These are phyloP conservation scores for Pimephales promelas DNA, from an alignment of 2,113 vertebrate species.

Conservation along the genomic window DNA sequence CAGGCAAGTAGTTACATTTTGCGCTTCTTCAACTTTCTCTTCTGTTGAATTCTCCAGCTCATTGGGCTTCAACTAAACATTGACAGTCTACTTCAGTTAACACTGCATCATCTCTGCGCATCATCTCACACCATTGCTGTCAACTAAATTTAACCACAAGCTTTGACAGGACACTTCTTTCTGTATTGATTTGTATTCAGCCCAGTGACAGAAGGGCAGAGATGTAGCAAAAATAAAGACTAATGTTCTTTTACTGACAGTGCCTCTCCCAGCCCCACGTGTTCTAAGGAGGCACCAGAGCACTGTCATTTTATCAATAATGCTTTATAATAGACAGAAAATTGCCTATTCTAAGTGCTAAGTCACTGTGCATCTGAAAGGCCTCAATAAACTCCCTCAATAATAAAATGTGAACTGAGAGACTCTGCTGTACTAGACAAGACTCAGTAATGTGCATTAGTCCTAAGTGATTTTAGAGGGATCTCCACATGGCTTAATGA, in stretches of 20 bases:
- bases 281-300: conserved; percentile 42
- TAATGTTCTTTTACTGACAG: conserved; percentile 63
- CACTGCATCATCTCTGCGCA: conserved; percentile 21
- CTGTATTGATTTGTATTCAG: conserved; percentile 47
- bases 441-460: conserved; percentile 21
- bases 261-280: conserved; percentile 52
- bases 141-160: conserved; percentile 21
- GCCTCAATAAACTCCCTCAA: not conserved
- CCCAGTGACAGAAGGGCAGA: conserved; percentile 51
- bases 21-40: not conserved
- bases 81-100: conserved; percentile 8
- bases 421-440: conserved; percentile 3
- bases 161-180: conserved; percentile 22
- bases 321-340: conserved; percentile 52
- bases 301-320: conserved; percentile 54
- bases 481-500: conserved; percentile 3
- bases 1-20: not conserved
- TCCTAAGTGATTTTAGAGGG: conserved; percentile 16
- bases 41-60: conserved; percentile 7
- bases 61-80: not conserved
- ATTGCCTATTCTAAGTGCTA: conserved; percentile 45
- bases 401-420: conserved; percentile 15
- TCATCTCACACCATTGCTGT: conserved; percentile 12
- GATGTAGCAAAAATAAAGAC: conserved; percentile 55
- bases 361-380: conserved; percentile 12